Base-by-base conservation (phyloP, 64 coral and sea anemone species). In the Actinia tenebrosa region DNA sequence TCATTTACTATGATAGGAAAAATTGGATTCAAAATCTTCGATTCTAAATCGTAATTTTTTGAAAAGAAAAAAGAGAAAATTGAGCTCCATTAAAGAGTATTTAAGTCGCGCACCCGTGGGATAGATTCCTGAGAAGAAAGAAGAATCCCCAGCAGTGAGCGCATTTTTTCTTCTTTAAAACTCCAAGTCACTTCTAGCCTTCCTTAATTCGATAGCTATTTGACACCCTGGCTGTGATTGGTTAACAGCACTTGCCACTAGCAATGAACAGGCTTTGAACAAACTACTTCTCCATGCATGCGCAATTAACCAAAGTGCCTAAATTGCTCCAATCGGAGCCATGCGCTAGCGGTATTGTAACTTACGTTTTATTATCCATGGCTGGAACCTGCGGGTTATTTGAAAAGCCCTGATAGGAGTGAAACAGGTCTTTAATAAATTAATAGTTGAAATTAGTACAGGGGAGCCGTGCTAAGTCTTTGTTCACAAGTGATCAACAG, bases 391-490 rank as follows among this genome's bases (percentile, higher is more conserved):
- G 94, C 20, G 89, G 77, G 45, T 60, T 71, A 97, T 93, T 61
- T 97, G 91, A 92, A 75, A 75, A 95, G 89, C 71, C 91, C 86
- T 90, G 89, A 95, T 95, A 64, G 83, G 45, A 44, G 22, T 83
- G 18, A 62, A 89, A 92, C 91, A 92, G 94, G 94, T 97, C 91
- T 90, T 97, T 90, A 97, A 97, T 97, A 97, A 97, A 92, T 97
- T 89, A 97, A 91, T 87, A 97, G 84, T 69, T 79, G 64, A 77
- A 86, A 13, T 64, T 86, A 83, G 60, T 77, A 84, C 52, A 82
- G 52, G 78, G 77, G 87, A 86, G 80, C 82, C 42, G 84, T 60
- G 53, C n/a, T 64, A 81, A 53, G 46, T 26, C 46, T 81, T 81
- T 81, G 79, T 81, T 81, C 50, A 22, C 44, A 45, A 81, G 79